phyloP scores from a whole-genome alignment of 2,888 invertebrate species.

The Tethea ocularis region DNA sequence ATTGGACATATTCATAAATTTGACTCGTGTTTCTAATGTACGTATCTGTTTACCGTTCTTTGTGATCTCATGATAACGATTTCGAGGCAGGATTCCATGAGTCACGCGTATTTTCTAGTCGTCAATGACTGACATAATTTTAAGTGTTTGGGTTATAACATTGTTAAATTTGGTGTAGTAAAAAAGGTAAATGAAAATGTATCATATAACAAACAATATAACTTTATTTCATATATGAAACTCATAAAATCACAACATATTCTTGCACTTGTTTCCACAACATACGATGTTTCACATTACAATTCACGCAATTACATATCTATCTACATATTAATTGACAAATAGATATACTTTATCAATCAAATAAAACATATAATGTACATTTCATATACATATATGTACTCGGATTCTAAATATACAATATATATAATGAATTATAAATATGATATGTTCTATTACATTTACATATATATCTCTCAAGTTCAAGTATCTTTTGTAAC shows the following conservation, averaged over 20 bases:
- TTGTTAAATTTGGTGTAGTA: neutral
- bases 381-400: slow-evolving; percentile 33
- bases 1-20: neutral
- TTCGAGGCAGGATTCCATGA: too few relatives aligned
- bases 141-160: too few relatives aligned
- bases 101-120: too few relatives aligned
- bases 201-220: slow-evolving; percentile 68
- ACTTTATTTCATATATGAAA: slow-evolving; percentile 59
- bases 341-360: slow-evolving; percentile 21
- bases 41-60: too few relatives aligned
- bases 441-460: slow-evolving; percentile 34
- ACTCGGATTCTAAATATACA: neutral
- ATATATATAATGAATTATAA: neutral
- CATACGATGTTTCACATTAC: slow-evolving; percentile 36
- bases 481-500: slow-evolving; percentile 12
- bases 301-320: slow-evolving; percentile 25
- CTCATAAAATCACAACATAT: slow-evolving; percentile 67
- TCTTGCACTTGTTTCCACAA: slow-evolving; percentile 40
- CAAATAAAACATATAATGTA: slow-evolving; percentile 28
- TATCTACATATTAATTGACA: slow-evolving; percentile 42
- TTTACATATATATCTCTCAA: slow-evolving; percentile 46
- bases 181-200: slow-evolving; percentile 20
- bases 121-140: too few relatives aligned
- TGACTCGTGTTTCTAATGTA: too few relatives aligned
- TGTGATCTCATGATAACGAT: too few relatives aligned